Evolutionary conservation across 2,888 invertebrate genomes (phyloP).

Genomic region (Monoplex corrugatus): DNA sequence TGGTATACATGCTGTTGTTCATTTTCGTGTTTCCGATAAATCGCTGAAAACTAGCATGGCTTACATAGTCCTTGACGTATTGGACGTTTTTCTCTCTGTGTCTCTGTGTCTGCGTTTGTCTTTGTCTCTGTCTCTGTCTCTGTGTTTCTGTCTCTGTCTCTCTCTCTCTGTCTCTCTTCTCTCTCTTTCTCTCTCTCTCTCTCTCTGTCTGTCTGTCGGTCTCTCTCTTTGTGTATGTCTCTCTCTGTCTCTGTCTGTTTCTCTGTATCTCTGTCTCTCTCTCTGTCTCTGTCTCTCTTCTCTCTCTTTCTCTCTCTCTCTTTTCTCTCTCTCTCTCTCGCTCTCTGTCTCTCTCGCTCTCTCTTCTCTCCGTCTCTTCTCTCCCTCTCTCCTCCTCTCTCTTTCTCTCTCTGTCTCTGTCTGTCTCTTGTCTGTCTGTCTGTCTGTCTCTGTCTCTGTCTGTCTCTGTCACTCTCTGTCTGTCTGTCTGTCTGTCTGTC

Average conservation of each 20-base stretch:
- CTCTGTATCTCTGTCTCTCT: neutral
- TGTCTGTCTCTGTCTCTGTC: neutral
- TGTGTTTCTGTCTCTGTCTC: neutral
- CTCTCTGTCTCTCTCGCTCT: too few relatives aligned
- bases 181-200: neutral
- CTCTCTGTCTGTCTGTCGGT: neutral
- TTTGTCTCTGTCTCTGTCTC: neutral
- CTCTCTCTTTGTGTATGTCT: neutral
- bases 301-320: neutral
- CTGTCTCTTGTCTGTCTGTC: neutral
- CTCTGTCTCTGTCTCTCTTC: neutral
- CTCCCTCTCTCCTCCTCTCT: constrained; percentile 2
- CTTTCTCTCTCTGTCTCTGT: neutral
- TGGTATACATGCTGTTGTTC: too few relatives aligned
- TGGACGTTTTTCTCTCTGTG: neutral
- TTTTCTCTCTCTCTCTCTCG: neutral
- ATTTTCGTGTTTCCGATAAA: too few relatives aligned
- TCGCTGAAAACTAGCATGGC: too few relatives aligned
- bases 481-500: neutral
- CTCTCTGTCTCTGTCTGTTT: neutral
- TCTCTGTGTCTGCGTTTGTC: neutral
- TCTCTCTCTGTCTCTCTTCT: neutral
- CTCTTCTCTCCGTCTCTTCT: neutral
- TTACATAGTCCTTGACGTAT: too few relatives aligned
- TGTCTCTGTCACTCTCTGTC: neutral